A percentile compares a stretch with the other conserved stretches of the same genome.
phyloP scores from a whole-genome alignment of 2,888 invertebrate genomes.

The Standfussiana lucernea region DNA sequence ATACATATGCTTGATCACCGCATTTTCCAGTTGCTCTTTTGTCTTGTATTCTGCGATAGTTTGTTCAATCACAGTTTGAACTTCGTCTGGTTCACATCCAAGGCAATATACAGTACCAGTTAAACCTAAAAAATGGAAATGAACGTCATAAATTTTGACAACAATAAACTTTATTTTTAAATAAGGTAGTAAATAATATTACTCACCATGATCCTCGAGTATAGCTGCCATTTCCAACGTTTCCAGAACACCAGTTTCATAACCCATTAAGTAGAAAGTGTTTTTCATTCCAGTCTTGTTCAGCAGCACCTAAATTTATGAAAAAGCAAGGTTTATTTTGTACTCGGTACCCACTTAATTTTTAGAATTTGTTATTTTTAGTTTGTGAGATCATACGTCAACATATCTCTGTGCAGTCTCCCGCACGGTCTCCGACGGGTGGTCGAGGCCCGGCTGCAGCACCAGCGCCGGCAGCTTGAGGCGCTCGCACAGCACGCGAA shows the following conservation, averaged over 20 bases:
- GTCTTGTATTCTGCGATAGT: conserved; percentile 57
- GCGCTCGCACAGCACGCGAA: conserved; percentile 54
- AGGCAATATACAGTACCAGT: conserved; percentile 68
- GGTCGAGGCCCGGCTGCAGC: conserved; percentile 77
- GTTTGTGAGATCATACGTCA: conserved; percentile 65
- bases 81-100: conserved; percentile 76
- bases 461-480: conserved; percentile 76
- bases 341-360: background rate
- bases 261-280: conserved; percentile 78
- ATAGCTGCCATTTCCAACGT: conserved; percentile 79
- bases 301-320: conserved; percentile 45
- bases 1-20: conserved; percentile 71
- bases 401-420: conserved; percentile 73
- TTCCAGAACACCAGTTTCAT: conserved; percentile 76
- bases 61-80: conserved; percentile 63
- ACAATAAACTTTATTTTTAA: background rate
- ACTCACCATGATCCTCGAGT: conserved; percentile 76
- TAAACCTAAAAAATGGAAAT: conserved; percentile 66
- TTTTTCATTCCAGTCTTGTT: conserved; percentile 60
- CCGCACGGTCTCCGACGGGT: conserved; percentile 67
- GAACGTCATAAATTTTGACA: background rate
- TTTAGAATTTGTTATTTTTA: background rate
- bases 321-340: background rate
- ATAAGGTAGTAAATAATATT: background rate
- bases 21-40: conserved; percentile 68